Percentiles rank a stretch among this genome's conserved stretches.
Conservation (phyloP, 2,113 vertebrate species). For the Cheilinus undulatus region DNA sequence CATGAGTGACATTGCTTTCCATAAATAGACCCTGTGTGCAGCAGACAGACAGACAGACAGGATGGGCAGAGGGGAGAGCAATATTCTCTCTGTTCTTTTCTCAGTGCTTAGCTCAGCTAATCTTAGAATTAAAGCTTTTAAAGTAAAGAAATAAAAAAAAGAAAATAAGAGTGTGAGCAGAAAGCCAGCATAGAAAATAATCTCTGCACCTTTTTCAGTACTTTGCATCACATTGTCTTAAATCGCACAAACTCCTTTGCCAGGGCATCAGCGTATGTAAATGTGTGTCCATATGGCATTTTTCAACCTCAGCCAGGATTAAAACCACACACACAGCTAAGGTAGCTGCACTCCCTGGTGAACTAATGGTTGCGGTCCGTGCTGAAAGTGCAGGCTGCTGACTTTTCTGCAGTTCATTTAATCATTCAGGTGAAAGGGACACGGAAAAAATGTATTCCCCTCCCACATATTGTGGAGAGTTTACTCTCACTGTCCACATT, state of each 20-base stretch:
- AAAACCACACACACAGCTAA: conserved; percentile 35
- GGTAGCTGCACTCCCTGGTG: conserved; percentile 57
- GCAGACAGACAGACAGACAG: conserved; percentile 44
- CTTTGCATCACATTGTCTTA: conserved; percentile 25
- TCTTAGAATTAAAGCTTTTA: conserved; percentile 28
- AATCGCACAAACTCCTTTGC: conserved; percentile 24
- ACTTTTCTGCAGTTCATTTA: conserved; percentile 56
- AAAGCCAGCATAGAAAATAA: conserved; percentile 3
- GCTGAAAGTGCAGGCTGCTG: conserved; percentile 45
- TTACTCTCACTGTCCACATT: conserved; percentile 21
- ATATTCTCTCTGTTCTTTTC: conserved; percentile 23
- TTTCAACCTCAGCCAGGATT: conserved; percentile 39
- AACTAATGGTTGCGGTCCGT: conserved; percentile 57
- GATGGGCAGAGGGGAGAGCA: conserved; percentile 36
- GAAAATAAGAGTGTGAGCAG: neutral
- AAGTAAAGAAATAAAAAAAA: conserved; percentile 35
- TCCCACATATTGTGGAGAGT: conserved; percentile 36
- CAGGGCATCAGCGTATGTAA: conserved; percentile 20
- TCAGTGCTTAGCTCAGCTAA: conserved; percentile 47
- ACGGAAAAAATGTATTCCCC: neutral
- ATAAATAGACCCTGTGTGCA: conserved; percentile 80
- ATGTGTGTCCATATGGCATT: conserved; percentile 22
- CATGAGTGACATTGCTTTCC: conserved; percentile 84
- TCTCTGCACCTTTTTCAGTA: conserved; percentile 18
- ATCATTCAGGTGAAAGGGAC: conserved; percentile 52